Percentiles rank a stretch among this genome's conserved stretches.
Evolutionary conservation across 2,888 invertebrate genomes (phyloP).

Genomic region (Bellardia bayeri): DNA sequence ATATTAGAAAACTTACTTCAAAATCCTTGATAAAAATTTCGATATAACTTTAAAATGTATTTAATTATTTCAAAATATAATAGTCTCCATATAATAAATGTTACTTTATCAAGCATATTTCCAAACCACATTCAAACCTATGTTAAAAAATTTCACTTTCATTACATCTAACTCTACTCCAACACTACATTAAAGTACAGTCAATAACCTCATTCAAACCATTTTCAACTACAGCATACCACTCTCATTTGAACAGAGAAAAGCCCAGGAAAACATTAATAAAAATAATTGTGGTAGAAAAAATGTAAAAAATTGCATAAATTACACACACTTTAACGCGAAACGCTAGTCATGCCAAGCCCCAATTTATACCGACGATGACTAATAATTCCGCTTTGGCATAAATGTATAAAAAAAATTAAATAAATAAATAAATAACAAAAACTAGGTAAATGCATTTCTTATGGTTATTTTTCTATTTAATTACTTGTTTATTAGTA

Average conservation of each 20-base stretch:
- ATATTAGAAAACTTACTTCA: too few species aligned
- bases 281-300: constrained; percentile 38
- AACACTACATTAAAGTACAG: neutral
- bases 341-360: constrained; percentile 37
- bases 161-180: constrained; percentile 7
- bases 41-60: too few species aligned
- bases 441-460: constrained; percentile 51
- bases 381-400: constrained; percentile 34
- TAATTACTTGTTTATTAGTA: constrained; percentile 34
- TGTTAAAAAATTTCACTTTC: constrained; percentile 55
- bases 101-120: too few species aligned
- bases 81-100: too few species aligned
- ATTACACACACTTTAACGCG: constrained; percentile 43
- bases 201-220: constrained; percentile 28
- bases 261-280: constrained; percentile 44
- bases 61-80: too few species aligned
- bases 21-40: too few species aligned
- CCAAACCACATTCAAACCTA: constrained; percentile 10
- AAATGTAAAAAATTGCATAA: constrained; percentile 30
- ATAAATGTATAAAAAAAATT: constrained; percentile 8
- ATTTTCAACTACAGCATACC: neutral
- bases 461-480: constrained; percentile 41
- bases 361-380: constrained; percentile 44
- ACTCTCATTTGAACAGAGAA: constrained; percentile 8
- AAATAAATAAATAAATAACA: neutral